These are phyloP conservation scores for Grallaria varia DNA, from an alignment of 2,113 vertebrate genomes.

Conservation along the genomic window DNA sequence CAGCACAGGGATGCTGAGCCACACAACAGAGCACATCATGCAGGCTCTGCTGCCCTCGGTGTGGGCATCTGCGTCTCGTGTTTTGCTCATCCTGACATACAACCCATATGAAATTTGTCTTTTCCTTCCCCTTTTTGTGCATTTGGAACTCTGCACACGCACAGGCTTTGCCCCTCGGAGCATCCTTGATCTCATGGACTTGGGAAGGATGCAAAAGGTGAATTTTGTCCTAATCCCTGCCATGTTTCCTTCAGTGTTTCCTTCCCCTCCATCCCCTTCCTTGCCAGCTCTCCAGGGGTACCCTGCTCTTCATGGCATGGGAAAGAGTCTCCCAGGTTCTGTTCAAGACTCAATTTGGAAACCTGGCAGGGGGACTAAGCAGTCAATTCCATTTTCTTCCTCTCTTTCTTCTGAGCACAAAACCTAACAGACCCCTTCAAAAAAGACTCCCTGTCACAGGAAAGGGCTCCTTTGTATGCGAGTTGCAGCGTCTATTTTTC, in stretches of 20 bases:
- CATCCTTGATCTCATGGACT: neutral
- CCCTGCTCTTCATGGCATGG: neutral
- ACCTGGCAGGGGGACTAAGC: neutral
- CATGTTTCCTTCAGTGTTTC: rapidly evolving
- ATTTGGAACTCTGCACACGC: too few species aligned
- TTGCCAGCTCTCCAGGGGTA: neutral
- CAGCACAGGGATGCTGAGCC: neutral
- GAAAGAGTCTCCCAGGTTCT: neutral
- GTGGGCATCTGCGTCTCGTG: neutral
- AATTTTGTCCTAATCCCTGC: neutral
- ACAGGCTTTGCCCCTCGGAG: neutral
- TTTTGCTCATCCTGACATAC: neutral
- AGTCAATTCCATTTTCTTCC: neutral
- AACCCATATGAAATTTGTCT: neutral
- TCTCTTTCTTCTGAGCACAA: neutral
- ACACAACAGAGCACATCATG: neutral
- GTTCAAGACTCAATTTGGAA: neutral
- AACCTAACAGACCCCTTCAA: constrained; percentile 16
- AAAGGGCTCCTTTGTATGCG: constrained; percentile 43
- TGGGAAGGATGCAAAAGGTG: neutral
- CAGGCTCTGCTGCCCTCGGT: neutral
- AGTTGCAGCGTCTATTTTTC: constrained; percentile 44
- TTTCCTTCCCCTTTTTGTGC: neutral
- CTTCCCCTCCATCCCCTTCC: neutral
- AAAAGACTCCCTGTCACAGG: constrained; percentile 5